Evolutionary conservation across 2,888 invertebrate genomes (phyloP).

Genomic region (Papilio elwesi): DNA sequence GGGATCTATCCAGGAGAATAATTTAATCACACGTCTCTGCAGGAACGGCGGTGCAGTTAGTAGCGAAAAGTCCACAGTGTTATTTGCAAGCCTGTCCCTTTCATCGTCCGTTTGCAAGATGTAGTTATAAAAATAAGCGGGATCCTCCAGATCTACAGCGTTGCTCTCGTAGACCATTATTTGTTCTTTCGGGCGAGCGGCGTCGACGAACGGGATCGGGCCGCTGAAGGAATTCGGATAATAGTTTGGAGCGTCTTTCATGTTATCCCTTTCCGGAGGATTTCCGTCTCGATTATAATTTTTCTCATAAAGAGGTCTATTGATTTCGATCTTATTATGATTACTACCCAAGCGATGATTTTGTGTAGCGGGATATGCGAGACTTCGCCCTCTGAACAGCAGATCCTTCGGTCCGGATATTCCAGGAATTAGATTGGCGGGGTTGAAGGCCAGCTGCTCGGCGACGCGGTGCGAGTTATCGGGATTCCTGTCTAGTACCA

Average conservation of each 20-base stretch:
- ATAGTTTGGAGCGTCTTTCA: constrained; percentile 93
- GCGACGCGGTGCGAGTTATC: constrained; percentile 74
- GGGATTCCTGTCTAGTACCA: constrained; percentile 92
- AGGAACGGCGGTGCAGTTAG: constrained; percentile 74
- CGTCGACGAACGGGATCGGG: constrained; percentile 84
- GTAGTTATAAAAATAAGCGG: constrained; percentile 86
- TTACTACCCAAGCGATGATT: constrained; percentile 45
- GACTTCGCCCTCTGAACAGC: constrained; percentile 17
- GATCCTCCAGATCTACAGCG: constrained; percentile 75
- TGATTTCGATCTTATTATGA: constrained; percentile 43
- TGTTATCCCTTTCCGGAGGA: constrained; percentile 87
- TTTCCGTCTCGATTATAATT: constrained; percentile 66
- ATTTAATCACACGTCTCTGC: constrained; percentile 89
- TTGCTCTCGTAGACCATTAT: constrained; percentile 37
- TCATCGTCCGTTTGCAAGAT: constrained; percentile 35
- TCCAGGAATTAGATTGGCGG: constrained; percentile 20
- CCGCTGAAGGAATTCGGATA: constrained; percentile 95
- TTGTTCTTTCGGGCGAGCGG: constrained; percentile 32
- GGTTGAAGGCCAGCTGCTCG: constrained; percentile 24
- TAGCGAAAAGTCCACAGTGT: constrained; percentile 24
- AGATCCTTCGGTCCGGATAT: constrained; percentile 10
- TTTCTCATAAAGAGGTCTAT: constrained; percentile 40
- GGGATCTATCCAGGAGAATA: constrained; percentile 88
- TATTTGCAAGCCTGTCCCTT: constrained; percentile 32
- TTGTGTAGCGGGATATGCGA: constrained; percentile 39